Base-by-base conservation (phyloP, 1,140 invertebrate species). In the Ctenoplectra terminalis region DNA sequence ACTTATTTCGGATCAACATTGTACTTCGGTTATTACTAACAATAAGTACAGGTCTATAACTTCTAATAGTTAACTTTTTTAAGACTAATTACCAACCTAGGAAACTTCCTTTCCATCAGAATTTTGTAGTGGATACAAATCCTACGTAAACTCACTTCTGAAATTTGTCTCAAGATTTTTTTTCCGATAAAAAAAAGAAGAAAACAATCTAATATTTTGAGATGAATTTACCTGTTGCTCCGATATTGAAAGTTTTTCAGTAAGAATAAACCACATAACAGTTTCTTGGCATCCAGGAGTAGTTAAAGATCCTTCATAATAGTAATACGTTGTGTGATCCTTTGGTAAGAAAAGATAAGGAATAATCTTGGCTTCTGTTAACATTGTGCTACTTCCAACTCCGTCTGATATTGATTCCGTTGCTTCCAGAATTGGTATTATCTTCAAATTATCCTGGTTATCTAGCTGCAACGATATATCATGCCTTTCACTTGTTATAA, bases 231-330 rank as follows among this genome's bases (percentile, higher is more conserved):
- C 95, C 94, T 96, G 96, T 15, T 92, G 84, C 50, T 94, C 87
- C 0, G 95, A 95, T 48, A 97, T 94, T 0, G 94, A 93, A 34
- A 95, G 90, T 56, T 95, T 95, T 52, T 95, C 92, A 1, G 95
- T 94, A 73, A 97, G 94, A 5, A 98, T 93, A 9, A 96, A 96
- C 97, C 97, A 98, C 2, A 95, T 94, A 2, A 97, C 96, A 31
- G 94, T 94, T 89, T 97, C 96, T 58, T 95, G 94, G 84, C 97
- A 98, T 1, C 91, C 93, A 2, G 97, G 97, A 8, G 97, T 97
- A 2, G 97, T 97, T 54, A 97, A 91, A 0, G 96, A 97, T 4
- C 97, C 97, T 7, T 94, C 87, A 87, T 98, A 98, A 3, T 95
- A 93, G 88, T 95, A 97, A 90, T 95, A 96, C 0, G 91, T 93